Base-by-base conservation (phyloP, 2,888 invertebrate genomes). In the Eurois occulta region DNA sequence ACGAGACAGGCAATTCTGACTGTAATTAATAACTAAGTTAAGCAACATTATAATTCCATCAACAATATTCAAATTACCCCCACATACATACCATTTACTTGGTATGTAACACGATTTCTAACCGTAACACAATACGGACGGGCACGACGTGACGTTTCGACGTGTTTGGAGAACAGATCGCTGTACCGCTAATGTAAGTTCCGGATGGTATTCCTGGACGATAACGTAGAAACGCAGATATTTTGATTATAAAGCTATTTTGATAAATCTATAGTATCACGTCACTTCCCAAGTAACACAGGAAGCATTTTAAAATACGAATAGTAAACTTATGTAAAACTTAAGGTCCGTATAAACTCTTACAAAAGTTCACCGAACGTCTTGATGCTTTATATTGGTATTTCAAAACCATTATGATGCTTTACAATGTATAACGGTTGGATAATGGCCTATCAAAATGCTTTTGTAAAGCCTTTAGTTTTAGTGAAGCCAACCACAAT, bases 81-180 rank as follows among this genome's bases (percentile, higher is more conserved):
- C 21, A 55, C 60, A 28, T 18, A 69, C 16, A 69, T 55, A 48
- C 28, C 7, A 41, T 62, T 52, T 66, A 72, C 16, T 35, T 72
- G 35, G 16, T 41, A 35, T 43, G 32, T 58, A 58, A 32, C 58
- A 80, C 48, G 71, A 80, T 84, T 62, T 66, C 46, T 41, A 48
- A 60, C 52, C 4, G 81, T 75, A 69, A 83, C 71, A 83, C 75
- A 75, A 83, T 80, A 84, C 43, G 58, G 52, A 68, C 64, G 72
- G n/a, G n/a, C 55, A 35, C 32, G 71, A 82, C 80, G 80, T 80
- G 82, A 70, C 69, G 65, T 52, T 76, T 41, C 68, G 35, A 81
- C 83, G 85, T 81, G 85, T 76, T 62, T 69, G 35, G 81, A 69
- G 62, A 83, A 85, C 69, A 72, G 81, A 83, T 85, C 55, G 81